These are phyloP conservation scores for Pangasianodon hypophthalmus DNA, from an alignment of 2,113 vertebrate species.

Conservation along the genomic window DNA sequence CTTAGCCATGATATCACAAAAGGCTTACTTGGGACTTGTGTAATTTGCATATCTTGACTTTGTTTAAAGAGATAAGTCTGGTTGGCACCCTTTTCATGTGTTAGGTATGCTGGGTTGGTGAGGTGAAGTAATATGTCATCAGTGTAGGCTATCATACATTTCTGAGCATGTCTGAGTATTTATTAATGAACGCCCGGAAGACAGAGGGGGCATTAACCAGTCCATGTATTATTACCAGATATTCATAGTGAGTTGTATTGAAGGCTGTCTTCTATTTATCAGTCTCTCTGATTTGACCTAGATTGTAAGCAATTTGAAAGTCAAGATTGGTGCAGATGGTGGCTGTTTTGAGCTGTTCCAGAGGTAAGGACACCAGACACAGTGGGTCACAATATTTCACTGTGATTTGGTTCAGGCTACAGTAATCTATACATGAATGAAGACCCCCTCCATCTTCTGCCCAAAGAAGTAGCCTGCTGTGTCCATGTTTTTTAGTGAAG, in stretches of 20 bases:
- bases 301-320: not conserved
- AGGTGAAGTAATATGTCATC: not conserved
- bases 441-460: not conserved
- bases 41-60: not conserved
- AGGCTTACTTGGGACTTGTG: not conserved
- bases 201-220: not conserved
- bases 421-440: slow-evolving; percentile 4
- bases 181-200: not conserved
- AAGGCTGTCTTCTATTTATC: not conserved
- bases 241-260: not conserved
- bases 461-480: slow-evolving; percentile 2
- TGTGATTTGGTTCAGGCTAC: not conserved
- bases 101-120: not conserved
- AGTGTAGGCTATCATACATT: not conserved
- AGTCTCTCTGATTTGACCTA: not conserved
- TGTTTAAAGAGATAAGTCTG: not conserved
- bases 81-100: not conserved
- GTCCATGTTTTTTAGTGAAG: not conserved
- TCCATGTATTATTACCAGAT: not conserved
- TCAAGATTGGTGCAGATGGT: not conserved
- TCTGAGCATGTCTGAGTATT: not conserved
- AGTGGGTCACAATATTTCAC: not conserved
- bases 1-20: not conserved
- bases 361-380: not conserved
- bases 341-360: not conserved